Conservation (phyloP, 2,113 vertebrate species). For the Caranx ignobilis region DNA sequence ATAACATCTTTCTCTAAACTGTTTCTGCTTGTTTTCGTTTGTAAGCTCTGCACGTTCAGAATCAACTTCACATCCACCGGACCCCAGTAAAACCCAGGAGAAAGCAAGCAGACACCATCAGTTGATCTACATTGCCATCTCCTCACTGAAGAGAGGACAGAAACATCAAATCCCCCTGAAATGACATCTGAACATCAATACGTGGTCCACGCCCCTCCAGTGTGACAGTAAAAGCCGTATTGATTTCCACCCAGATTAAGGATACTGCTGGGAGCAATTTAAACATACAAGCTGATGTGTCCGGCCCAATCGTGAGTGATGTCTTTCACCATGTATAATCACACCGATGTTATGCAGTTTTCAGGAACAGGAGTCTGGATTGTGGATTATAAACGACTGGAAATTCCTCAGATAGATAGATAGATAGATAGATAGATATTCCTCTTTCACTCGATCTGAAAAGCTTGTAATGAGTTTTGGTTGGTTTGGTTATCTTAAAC, state of each 20-base stretch:
- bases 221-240: slow-evolving; percentile 85
- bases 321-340: slow-evolving; percentile 71
- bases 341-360: slow-evolving; percentile 15
- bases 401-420: not conserved
- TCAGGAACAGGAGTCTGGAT: slow-evolving; percentile 18
- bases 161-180: slow-evolving; percentile 79
- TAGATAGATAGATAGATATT: not conserved
- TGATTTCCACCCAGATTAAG: slow-evolving; percentile 84
- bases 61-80: slow-evolving; percentile 40
- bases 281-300: slow-evolving; percentile 81
- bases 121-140: slow-evolving; percentile 69
- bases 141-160: slow-evolving; percentile 65
- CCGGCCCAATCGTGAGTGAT: slow-evolving; percentile 73
- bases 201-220: slow-evolving; percentile 69
- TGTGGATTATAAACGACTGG: slow-evolving; percentile 14
- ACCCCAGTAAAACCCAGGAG: slow-evolving; percentile 66
- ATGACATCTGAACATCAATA: slow-evolving; percentile 85
- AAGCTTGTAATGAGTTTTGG: too few relatives aligned
- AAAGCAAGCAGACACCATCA: slow-evolving; percentile 61
- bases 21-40: slow-evolving; percentile 46
- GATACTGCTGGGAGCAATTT: slow-evolving; percentile 85
- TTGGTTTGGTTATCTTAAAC: too few relatives aligned
- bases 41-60: slow-evolving; percentile 60
- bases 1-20: slow-evolving; percentile 61
- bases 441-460: too few relatives aligned